phyloP scores from a whole-genome alignment of 2,113 vertebrate species.

The Parus major region DNA sequence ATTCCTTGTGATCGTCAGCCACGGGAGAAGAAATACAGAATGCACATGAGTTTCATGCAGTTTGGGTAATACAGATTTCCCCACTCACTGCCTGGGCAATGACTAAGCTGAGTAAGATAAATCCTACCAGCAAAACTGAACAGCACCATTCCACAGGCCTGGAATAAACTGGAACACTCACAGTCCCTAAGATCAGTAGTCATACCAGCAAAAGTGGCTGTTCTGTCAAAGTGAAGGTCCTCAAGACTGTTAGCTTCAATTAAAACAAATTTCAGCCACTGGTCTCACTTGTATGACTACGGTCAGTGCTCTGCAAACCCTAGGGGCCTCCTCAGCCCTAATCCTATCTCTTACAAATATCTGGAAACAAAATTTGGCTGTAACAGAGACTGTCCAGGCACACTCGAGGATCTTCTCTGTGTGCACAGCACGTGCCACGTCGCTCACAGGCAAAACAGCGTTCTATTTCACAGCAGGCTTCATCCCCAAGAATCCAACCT shows the following conservation, averaged over 20 bases:
- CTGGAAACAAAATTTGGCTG: slow-evolving; percentile 7
- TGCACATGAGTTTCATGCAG: not conserved
- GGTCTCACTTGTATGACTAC: slow-evolving; percentile 10
- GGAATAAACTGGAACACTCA: not conserved
- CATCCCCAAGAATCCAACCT: slow-evolving; percentile 26
- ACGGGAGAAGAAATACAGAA: slow-evolving; percentile 25
- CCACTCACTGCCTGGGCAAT: not conserved
- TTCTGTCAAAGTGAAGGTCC: slow-evolving; percentile 51
- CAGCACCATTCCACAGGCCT: slow-evolving; percentile 36
- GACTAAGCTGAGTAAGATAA: slow-evolving; percentile 4
- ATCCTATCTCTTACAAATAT: slow-evolving; percentile 28
- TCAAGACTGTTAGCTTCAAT: slow-evolving; percentile 31
- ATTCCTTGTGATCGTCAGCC: slow-evolving; percentile 28
- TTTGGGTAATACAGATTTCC: not conserved
- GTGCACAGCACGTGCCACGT: not conserved
- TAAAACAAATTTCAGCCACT: slow-evolving; percentile 51
- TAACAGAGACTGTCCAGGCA: slow-evolving; percentile 1
- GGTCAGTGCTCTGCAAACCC: not conserved
- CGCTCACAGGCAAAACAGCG: not conserved
- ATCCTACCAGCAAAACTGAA: slow-evolving; percentile 30
- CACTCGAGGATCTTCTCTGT: not conserved
- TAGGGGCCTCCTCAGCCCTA: not conserved
- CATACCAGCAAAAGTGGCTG: slow-evolving; percentile 7
- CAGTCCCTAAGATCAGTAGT: not conserved
- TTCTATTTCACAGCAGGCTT: slow-evolving; percentile 31